Conservation (phyloP, 2,113 vertebrate species). For the Dissostichus mawsoni region DNA sequence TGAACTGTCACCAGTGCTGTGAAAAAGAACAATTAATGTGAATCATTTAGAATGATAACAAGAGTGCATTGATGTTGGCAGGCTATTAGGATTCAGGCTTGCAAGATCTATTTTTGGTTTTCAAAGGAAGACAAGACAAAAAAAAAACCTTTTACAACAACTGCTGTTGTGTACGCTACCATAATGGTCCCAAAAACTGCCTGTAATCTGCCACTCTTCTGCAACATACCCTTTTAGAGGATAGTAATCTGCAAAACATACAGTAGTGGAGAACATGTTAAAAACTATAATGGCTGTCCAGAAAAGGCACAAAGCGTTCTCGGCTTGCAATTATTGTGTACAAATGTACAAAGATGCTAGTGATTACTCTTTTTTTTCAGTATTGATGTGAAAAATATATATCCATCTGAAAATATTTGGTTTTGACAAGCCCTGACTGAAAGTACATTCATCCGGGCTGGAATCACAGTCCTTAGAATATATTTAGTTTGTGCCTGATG, state of each 20-base stretch:
- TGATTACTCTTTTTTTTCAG: not conserved
- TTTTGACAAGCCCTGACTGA: too few species aligned
- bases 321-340: constrained; percentile 2
- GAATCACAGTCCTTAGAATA: constrained; percentile 18
- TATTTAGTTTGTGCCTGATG: constrained; percentile 27
- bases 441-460: constrained; percentile 23
- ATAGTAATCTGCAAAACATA: not conserved
- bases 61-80: not conserved
- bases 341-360: not conserved
- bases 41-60: not conserved
- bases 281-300: not conserved
- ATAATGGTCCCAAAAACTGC: not conserved
- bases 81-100: not conserved
- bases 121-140: not conserved
- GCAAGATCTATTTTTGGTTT: not conserved
- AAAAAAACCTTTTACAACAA: not conserved
- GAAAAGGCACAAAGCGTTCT: not conserved
- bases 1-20: not conserved
- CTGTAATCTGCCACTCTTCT: not conserved
- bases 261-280: not conserved
- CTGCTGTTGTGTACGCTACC: not conserved
- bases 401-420: too few species aligned
- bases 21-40: not conserved
- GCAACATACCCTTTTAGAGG: not conserved
- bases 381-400: not conserved